Conservation (phyloP, 1,140 invertebrate genomes). For the Diabrotica undecimpunctata region DNA sequence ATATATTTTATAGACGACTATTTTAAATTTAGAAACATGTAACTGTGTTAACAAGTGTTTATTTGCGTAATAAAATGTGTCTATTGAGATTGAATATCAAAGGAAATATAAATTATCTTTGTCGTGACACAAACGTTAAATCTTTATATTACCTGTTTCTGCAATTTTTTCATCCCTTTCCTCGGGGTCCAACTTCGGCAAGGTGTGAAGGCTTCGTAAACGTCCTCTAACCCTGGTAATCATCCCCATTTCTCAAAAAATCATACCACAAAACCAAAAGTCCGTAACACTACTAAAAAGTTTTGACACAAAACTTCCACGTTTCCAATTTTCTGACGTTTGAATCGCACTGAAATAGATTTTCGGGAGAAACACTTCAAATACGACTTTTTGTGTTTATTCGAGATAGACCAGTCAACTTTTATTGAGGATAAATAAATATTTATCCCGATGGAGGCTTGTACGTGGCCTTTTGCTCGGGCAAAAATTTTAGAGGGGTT, state of each 20-base stretch:
- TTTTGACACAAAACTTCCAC: constrained; percentile 18
- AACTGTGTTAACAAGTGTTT: too few relatives aligned
- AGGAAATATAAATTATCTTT: too few relatives aligned
- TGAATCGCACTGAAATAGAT: constrained; percentile 14
- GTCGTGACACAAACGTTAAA: too few relatives aligned
- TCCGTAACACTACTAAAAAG: neutral
- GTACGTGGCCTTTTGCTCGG: constrained; percentile 4
- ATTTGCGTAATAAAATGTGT: too few relatives aligned
- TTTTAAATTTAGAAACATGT: too few relatives aligned
- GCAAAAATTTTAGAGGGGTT: constrained; percentile 4
- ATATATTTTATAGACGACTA: too few relatives aligned
- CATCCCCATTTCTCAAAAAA: constrained; percentile 56
- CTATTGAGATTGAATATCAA: too few relatives aligned
- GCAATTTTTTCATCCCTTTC: constrained; percentile 62
- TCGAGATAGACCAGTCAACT: constrained; percentile 6
- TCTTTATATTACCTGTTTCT: constrained; percentile 53
- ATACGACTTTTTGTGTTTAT: constrained; percentile 6
- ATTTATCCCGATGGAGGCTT: constrained; percentile 4
- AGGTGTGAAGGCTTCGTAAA: constrained; percentile 57
- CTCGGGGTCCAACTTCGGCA: constrained; percentile 56
- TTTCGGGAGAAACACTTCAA: neutral
- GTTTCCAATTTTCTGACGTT: constrained; percentile 20
- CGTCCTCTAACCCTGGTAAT: constrained; percentile 62
- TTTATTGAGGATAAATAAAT: constrained; percentile 17
- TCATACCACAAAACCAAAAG: constrained; percentile 3